A percentile compares a stretch with the other conserved stretches of the same genome.
These are phyloP conservation scores for Upupa epops DNA, from an alignment of 2,113 vertebrate genomes.

Conservation along the genomic window DNA sequence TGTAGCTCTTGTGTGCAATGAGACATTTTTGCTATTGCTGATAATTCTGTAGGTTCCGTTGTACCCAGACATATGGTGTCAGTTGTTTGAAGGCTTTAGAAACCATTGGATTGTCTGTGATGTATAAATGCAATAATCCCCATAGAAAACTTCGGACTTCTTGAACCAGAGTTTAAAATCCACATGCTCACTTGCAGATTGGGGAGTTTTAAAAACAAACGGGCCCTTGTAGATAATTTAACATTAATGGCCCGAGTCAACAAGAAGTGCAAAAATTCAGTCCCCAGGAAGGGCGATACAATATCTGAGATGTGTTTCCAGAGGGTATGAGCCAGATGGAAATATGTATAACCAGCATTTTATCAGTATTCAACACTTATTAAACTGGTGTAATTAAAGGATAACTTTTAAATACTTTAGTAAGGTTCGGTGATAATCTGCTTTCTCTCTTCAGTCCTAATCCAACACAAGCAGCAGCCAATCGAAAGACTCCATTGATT, in stretches of 20 bases:
- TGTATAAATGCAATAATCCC: conserved; percentile 56
- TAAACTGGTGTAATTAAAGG: conserved; percentile 6
- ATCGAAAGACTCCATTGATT: background rate
- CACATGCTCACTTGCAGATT: background rate
- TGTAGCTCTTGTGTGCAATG: conserved; percentile 30
- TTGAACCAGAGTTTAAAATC: conserved; percentile 19
- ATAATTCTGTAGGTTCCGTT: conserved; percentile 51
- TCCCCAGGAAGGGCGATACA: background rate
- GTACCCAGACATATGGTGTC: conserved; percentile 52
- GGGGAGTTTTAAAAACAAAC: conserved; percentile 60
- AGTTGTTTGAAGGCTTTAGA: conserved; percentile 53
- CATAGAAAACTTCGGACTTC: conserved; percentile 56
- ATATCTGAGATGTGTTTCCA: conserved; percentile 8
- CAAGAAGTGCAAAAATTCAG: conserved; percentile 31
- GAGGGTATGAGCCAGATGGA: conserved; percentile 23
- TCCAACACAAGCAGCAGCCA: background rate
- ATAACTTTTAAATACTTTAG: background rate
- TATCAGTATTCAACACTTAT: background rate
- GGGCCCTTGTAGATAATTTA: conserved; percentile 54
- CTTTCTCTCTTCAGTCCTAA: background rate
- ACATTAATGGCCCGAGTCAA: conserved; percentile 58
- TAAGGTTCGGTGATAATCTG: background rate
- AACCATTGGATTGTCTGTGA: conserved; percentile 13
- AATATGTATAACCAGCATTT: background rate
- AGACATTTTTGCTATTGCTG: conserved; percentile 57